Percentiles rank a stretch among this genome's conserved stretches.
Conservation (phyloP, 2,888 invertebrate species). For the Eurois occulta region DNA sequence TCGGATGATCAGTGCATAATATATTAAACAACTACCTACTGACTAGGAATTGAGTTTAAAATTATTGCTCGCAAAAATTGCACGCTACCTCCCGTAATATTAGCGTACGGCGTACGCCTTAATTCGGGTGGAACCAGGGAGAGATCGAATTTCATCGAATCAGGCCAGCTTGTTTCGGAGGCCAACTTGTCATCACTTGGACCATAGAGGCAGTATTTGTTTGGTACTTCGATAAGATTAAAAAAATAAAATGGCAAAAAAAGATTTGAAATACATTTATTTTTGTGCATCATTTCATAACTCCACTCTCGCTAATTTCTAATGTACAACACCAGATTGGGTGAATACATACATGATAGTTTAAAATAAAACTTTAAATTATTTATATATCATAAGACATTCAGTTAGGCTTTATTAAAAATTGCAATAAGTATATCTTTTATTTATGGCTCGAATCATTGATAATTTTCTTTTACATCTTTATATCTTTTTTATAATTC, state of each 20-base stretch:
- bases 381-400: constrained; percentile 87
- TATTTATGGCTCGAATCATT: constrained; percentile 87
- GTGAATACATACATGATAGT: constrained; percentile 78
- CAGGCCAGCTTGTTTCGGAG: not conserved
- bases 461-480: constrained; percentile 72
- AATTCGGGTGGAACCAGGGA: not conserved
- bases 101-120: not conserved
- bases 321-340: constrained; percentile 85
- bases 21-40: no score
- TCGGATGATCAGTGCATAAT: no score
- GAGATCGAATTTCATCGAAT: not conserved
- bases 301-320: constrained; percentile 83
- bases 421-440: constrained; percentile 74
- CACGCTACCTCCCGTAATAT: no score
- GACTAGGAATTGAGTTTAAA: no score
- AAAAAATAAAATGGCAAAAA: constrained; percentile 46
- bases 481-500: constrained; percentile 61
- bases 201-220: not conserved
- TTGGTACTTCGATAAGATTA: not conserved
- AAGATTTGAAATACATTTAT: constrained; percentile 87
- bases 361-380: constrained; percentile 79
- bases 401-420: constrained; percentile 86
- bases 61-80: no score
- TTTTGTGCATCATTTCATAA: constrained; percentile 87
- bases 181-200: not conserved